These are phyloP conservation scores for Hydractinia echinata DNA, from an alignment of 30 jellyfish, hydroid and myxozoan species.

Conservation along the genomic window DNA sequence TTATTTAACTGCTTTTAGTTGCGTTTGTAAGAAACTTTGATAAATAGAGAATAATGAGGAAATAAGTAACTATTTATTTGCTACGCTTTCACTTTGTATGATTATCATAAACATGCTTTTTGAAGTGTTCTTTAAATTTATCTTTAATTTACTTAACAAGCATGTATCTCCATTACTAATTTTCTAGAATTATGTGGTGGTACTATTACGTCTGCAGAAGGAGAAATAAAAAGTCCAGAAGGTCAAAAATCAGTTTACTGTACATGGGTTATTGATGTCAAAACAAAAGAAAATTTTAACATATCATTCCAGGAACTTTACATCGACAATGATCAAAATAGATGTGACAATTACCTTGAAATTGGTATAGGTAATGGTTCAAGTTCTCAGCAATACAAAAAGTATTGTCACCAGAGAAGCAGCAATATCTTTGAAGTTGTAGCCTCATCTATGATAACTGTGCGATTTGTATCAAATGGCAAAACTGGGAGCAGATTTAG, in stretches of 20 bases:
- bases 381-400: not conserved
- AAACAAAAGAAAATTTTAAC: not conserved
- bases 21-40: no score
- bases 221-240: not conserved
- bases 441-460: not conserved
- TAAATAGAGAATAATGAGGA: no score
- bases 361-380: not conserved
- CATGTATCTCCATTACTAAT: not conserved
- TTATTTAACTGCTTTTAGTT: no score
- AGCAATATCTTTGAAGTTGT: not conserved
- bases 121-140: no score
- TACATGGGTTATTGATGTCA: constrained; percentile 2
- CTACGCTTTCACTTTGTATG: no score
- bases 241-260: not conserved
- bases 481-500: not conserved
- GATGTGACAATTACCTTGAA: not conserved
- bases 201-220: not conserved
- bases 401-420: not conserved
- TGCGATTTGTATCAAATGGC: constrained; percentile 9
- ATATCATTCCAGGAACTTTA: not conserved
- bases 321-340: not conserved
- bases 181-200: constrained; percentile 9
- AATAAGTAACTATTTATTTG: no score
- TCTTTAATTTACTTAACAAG: no score
- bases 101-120: no score